Evolutionary conservation across 1,140 invertebrate genomes (phyloP), one percentile per base, ranked within the genome.

Genomic region (Tetragnatha versicolor): DNA sequence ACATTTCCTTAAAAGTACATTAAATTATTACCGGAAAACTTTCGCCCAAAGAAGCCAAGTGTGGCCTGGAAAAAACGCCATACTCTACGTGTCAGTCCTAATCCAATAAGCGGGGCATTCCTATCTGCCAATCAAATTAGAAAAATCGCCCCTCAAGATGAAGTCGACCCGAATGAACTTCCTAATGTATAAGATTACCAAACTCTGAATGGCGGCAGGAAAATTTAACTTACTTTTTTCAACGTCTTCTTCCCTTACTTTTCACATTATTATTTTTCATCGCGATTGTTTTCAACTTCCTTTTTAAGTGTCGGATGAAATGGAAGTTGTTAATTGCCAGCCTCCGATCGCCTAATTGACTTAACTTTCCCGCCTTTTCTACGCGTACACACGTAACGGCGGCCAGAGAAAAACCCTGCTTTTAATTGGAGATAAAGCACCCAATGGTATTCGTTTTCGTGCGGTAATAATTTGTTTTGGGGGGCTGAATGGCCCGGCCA

Each of bases 401-500:
- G 68, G 25, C 31, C 25, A 12, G 42, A 65, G 33, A 77, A 65
- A 66, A 65, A 77, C 22, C 49, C 47, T 66, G n/a, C 47, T 49
- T 77, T 65, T 77, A 77, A 77, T 77, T 77, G 73, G 53, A 77
- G 73, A 77, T 77, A 77, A 65, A 77, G 73, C 73, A 58, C 72
- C 72, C 72, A 27, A 33, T 65, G 73, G 73, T 77, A 66, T 77
- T 77, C 73, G 73, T 77, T 77, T 77, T 61, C 73, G 47, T 53
- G 35, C 22, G 58, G 17, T 35, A 53, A 77, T 77, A 77, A 77
- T 77, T 77, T 77, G 73, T 77, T 77, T 77, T 66, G 58, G 33
- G 35, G 58, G 49, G 37, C 58, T 75, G 72, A 63, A 75, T 73
- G 33, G 55, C 27, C 29, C 61, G 33, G 33, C n/a, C 61, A 49